Evolutionary conservation across 2,888 invertebrate species (phyloP), one percentile per base, ranked within the genome.

Genomic region (Acronicta alni): DNA sequence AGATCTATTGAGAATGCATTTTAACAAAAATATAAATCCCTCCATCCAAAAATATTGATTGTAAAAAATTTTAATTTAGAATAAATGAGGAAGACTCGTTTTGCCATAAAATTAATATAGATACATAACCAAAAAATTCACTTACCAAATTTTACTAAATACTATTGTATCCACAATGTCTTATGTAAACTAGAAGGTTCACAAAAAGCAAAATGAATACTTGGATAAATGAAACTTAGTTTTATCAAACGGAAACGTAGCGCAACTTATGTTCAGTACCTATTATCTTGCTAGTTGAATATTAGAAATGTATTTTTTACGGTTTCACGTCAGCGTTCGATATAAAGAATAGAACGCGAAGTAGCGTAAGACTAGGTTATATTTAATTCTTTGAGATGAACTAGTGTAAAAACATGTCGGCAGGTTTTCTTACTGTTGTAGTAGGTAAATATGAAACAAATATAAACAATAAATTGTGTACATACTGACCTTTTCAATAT

Each of bases 401-500:
- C 35, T 35, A n/a, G n/a, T n/a, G n/a, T n/a, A n/a, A 35, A 35
- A 2, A 35, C 14, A 35, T 35, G 2, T 35, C 14, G n/a, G 14
- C 14, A 35, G 6, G 6, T 35, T 35, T n/a, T 35, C 35, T 3
- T 6, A 35, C 35, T n/a, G 1, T 35, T 4, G 7, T n/a, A 35
- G 2, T 35, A n/a, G n/a, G n/a, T n/a, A n/a, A 32, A 6, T n/a
- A 35, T 35, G n/a, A 35, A 35, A 35, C n/a, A 5, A 5, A 17
- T 26, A 4, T 26, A 10, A 39, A 18, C 20, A 17, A 57, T 3
- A 30, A 3, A 39, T 41, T 14, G 14, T 42, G 14, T 58, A 10
- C 1, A 12, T 30, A 68, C 68, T 71, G 48, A 68, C 68, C 68
- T 68, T 55, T 55, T 18, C 15, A 41, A 23, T 66, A 26, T 48